Conservation (phyloP, 2,113 vertebrate genomes). For the Leucopsar rothschildi region DNA sequence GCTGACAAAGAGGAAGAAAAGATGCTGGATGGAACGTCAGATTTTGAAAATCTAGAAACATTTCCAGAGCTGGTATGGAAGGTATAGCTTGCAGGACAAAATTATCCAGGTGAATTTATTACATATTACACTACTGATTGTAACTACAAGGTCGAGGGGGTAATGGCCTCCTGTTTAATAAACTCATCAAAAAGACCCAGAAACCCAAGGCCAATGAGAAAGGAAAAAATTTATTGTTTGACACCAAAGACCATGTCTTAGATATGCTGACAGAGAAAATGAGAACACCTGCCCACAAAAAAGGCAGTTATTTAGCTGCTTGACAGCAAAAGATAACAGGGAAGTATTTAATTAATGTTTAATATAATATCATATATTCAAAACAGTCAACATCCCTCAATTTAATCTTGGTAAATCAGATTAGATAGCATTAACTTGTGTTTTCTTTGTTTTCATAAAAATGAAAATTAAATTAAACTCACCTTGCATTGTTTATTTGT, state of each 20-base stretch:
- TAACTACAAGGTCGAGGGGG: not conserved
- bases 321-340: not conserved
- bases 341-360: not conserved
- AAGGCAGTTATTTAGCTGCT: not conserved
- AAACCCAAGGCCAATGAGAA: not conserved
- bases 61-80: not conserved
- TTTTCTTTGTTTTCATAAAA: not conserved
- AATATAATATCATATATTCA: not conserved
- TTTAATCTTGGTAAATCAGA: not conserved
- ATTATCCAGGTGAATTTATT: not conserved
- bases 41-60: not conserved
- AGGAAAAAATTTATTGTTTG: not conserved
- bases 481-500: not conserved
- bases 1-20: not conserved
- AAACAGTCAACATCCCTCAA: not conserved
- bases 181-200: not conserved
- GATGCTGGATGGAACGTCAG: not conserved
- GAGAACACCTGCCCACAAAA: rapidly evolving
- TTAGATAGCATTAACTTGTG: not conserved
- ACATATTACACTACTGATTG: not conserved
- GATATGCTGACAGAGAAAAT: not conserved
- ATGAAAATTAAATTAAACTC: not conserved
- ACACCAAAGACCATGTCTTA: rapidly evolving
- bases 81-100: not conserved
- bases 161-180: not conserved